A percentile compares a stretch with the other conserved stretches of the same genome.
Conservation (phyloP, 2,113 vertebrate species). For the Lycaon pictus region DNA sequence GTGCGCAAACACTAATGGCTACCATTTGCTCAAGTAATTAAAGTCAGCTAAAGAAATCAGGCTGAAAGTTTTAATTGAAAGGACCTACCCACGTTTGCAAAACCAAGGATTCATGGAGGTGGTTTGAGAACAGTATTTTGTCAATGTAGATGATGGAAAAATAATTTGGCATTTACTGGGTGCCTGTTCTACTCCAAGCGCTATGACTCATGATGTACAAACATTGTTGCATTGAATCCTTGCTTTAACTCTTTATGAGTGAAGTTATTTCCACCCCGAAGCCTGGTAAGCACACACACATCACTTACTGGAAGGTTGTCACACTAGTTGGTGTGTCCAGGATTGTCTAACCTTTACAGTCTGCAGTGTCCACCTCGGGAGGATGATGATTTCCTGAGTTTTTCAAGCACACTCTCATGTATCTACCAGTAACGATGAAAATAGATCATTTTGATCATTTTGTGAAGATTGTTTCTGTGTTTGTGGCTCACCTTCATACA, state of each 20-base stretch:
- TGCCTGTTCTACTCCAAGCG: neutral
- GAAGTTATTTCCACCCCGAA: neutral
- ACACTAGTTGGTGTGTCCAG: neutral
- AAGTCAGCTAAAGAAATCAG: neutral
- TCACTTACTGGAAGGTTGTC: neutral
- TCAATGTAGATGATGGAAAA: rapidly evolving
- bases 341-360: neutral
- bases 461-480: neutral
- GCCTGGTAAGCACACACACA: neutral
- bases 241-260: neutral
- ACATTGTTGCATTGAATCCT: neutral
- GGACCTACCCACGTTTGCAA: neutral
- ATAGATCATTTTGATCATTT: neutral
- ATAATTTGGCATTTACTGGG: neutral
- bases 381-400: neutral
- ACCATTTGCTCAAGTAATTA: neutral
- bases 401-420: neutral
- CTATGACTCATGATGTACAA: neutral
- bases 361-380: too few relatives aligned
- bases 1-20: neutral
- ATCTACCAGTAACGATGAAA: neutral
- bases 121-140: neutral
- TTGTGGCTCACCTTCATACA: neutral
- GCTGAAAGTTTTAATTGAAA: neutral
- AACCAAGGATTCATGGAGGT: neutral